phyloP scores from a whole-genome alignment of 2,888 invertebrate genomes.

The Acleris holmiana region DNA sequence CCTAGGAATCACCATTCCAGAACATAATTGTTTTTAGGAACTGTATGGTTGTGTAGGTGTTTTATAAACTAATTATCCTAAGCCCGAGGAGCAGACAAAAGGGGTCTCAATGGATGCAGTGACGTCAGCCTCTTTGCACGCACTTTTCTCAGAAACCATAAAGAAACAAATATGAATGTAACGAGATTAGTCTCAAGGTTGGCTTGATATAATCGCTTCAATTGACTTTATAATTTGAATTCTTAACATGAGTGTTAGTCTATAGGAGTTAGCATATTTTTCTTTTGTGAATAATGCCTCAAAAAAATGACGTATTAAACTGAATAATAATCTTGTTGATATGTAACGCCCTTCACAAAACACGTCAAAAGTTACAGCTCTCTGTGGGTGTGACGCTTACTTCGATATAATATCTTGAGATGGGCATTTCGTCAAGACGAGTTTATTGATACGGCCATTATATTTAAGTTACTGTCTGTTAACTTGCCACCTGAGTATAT shows the following conservation, averaged over 20 bases:
- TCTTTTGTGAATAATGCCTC: not conserved
- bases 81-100: constrained; percentile 6
- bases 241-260: not conserved
- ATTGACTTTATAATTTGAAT: constrained; percentile 4
- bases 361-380: no score
- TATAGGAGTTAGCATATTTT: not conserved
- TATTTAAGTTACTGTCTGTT: no score
- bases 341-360: no score
- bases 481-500: no score
- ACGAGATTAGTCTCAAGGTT: constrained; percentile 27
- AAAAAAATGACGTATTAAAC: no score
- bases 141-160: constrained; percentile 31
- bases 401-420: no score
- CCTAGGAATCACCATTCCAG: not conserved
- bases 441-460: no score
- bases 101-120: constrained; percentile 22
- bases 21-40: not conserved
- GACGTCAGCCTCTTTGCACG: constrained; percentile 30
- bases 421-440: no score
- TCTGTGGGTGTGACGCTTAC: no score
- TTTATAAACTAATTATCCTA: constrained; percentile 21
- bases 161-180: constrained; percentile 17
- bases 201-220: constrained; percentile 13
- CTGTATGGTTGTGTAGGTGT: not conserved
- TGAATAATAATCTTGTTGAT: no score